These are phyloP conservation scores for Ectemnius cavifrons DNA, from an alignment of 2,888 invertebrate species.

Conservation along the genomic window DNA sequence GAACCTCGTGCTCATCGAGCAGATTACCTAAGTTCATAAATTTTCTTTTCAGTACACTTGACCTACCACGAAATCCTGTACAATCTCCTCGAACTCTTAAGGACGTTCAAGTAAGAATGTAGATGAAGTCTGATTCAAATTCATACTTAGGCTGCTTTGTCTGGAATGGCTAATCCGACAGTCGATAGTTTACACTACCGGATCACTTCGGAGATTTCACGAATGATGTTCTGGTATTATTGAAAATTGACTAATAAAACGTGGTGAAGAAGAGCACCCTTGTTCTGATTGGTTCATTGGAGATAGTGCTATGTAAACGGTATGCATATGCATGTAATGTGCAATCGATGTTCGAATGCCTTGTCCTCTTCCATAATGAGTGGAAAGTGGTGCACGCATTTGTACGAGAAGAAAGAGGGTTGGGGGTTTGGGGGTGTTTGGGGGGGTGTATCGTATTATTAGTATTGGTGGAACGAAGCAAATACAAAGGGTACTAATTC, in stretches of 20 bases:
- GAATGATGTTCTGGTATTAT: not conserved
- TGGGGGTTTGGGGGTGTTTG: not conserved
- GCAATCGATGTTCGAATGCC: not conserved
- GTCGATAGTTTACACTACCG: not conserved
- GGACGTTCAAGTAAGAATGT: too few species aligned
- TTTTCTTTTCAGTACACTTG: too few species aligned
- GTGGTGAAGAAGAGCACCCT: not conserved
- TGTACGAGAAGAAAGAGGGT: not conserved
- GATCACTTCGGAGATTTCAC: not conserved
- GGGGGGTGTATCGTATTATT: conserved; percentile 39
- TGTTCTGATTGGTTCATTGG: not conserved
- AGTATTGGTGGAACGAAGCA: conserved; percentile 57
- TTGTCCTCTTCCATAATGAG: too few species aligned
- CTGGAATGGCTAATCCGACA: conserved; percentile 67
- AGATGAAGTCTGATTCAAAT: too few species aligned
- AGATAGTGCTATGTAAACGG: not conserved
- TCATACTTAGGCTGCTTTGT: conserved; percentile 19
- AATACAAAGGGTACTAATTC: conserved; percentile 63
- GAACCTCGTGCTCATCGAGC: conserved; percentile 88
- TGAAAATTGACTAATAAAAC: too few species aligned
- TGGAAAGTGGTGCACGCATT: too few species aligned
- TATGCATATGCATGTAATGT: not conserved
- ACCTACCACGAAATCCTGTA: too few species aligned
- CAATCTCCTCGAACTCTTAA: too few species aligned
- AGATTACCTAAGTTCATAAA: conserved; percentile 82